A percentile compares a stretch with the other conserved stretches of the same genome.
phyloP scores from a whole-genome alignment of 2,797 vertebrate species.

The Mus minutoides region DNA sequence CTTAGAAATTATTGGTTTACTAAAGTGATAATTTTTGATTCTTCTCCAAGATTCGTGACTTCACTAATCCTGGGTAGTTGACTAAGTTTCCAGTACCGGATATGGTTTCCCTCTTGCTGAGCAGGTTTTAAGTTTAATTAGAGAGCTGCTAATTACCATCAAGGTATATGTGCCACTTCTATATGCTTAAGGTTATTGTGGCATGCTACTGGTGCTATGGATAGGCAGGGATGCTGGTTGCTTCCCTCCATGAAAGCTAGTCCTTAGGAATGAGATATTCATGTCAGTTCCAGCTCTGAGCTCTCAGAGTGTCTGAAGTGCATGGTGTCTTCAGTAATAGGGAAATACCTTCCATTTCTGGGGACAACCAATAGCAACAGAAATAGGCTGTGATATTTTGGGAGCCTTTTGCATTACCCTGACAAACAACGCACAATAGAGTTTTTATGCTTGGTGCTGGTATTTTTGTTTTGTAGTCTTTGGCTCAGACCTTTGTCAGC shows the following conservation, averaged over 20 bases:
- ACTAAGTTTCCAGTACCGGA: too few relatives aligned
- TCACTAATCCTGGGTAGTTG: too few relatives aligned
- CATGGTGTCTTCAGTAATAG: neutral
- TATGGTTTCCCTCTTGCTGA: too few relatives aligned
- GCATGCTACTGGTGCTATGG: neutral
- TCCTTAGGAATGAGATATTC: neutral
- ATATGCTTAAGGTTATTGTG: neutral
- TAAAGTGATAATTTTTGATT: neutral
- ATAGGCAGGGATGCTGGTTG: neutral
- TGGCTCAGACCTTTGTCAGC: too few relatives aligned
- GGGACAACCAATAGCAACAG: neutral
- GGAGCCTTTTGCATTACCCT: neutral
- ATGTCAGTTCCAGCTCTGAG: neutral
- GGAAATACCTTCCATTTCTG: neutral
- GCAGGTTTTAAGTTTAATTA: too few relatives aligned
- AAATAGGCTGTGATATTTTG: neutral
- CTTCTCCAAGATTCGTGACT: neutral
- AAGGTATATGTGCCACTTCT: neutral
- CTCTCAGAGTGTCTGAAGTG: neutral
- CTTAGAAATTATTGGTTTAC: neutral
- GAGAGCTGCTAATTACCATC: neutral
- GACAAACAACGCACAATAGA: too few relatives aligned
- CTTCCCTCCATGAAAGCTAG: neutral
- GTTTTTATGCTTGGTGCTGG: too few relatives aligned
- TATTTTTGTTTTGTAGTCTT: too few relatives aligned